Conservation (phyloP, 2,113 vertebrate species). For the Nipponia nippon region DNA sequence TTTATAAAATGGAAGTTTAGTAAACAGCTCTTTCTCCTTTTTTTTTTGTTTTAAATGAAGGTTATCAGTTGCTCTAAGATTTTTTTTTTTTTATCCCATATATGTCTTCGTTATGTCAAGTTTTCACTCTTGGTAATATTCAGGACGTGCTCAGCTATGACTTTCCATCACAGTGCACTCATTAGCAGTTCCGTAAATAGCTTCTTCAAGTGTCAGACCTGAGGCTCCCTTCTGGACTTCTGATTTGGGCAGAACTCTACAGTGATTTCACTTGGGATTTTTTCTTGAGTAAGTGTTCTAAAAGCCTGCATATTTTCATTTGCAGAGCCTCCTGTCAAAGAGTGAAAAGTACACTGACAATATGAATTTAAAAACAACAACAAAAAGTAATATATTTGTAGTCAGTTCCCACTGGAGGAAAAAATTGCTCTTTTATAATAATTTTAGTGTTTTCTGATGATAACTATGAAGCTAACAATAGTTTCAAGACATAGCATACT, state of each 20-base stretch:
- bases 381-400: background rate
- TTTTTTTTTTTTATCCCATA: background rate
- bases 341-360: background rate
- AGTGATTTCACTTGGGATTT: background rate
- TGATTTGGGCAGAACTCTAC: background rate
- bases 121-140: background rate
- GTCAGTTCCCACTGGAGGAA: background rate
- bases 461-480: background rate
- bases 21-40: background rate
- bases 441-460: background rate
- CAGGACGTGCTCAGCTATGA: background rate
- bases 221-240: background rate
- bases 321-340: background rate
- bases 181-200: background rate
- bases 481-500: background rate
- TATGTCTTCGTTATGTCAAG: background rate
- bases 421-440: background rate
- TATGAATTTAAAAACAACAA: background rate
- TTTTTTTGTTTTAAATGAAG: background rate
- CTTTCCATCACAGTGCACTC: background rate
- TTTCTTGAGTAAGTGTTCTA: background rate
- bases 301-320: background rate
- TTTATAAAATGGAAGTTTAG: background rate
- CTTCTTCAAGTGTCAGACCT: background rate
- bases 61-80: background rate